These are phyloP conservation scores for Microcebus griseorufus DNA, from an alignment of 2,113 vertebrate genomes.

Conservation along the genomic window DNA sequence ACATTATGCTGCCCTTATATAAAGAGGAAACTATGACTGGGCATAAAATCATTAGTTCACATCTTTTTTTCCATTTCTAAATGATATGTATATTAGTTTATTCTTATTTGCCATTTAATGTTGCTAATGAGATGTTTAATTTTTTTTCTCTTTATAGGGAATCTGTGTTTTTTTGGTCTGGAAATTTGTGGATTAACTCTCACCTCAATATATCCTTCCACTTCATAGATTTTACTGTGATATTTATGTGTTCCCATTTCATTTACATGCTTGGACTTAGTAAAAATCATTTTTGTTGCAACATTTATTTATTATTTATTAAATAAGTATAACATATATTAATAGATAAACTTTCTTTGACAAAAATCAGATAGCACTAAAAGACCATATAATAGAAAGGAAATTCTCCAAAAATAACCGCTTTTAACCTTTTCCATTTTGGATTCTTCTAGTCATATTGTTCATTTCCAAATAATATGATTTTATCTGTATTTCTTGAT, in stretches of 20 bases:
- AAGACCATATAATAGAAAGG: not conserved
- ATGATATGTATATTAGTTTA: not conserved
- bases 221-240: not conserved
- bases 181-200: not conserved
- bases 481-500: not conserved
- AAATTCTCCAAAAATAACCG: not conserved
- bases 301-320: not conserved
- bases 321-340: not conserved
- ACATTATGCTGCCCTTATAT: not conserved
- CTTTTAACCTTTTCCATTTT: not conserved
- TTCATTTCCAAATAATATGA: not conserved
- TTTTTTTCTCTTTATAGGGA: not conserved
- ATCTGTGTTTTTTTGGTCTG: not conserved
- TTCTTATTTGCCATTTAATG: not conserved
- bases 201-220: not conserved
- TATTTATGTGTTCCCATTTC: not conserved
- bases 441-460: not conserved
- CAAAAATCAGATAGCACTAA: not conserved
- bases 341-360: not conserved
- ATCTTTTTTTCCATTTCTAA: slow-evolving; percentile 30
- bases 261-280: not conserved
- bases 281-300: not conserved
- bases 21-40: not conserved
- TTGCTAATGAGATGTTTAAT: not conserved
- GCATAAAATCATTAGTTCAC: not conserved